phyloP scores from a whole-genome alignment of 2,797 vertebrate species.

The Yasuhikotakia modesta region DNA sequence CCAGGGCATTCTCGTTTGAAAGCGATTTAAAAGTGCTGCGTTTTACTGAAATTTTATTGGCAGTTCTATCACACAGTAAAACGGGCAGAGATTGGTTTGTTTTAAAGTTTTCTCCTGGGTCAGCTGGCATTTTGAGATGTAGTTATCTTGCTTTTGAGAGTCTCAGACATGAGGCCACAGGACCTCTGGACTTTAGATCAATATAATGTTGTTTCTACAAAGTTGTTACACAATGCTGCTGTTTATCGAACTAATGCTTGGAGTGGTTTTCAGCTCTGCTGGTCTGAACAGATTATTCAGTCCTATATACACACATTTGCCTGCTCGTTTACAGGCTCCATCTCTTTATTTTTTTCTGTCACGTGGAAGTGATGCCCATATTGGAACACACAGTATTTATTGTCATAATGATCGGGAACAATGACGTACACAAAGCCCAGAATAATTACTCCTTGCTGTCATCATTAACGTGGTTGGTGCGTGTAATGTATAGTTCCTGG shows the following conservation, averaged over 20 bases:
- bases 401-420: background rate
- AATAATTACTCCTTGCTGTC: background rate
- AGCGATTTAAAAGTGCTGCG: background rate
- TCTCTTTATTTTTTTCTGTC: background rate
- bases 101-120: background rate
- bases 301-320: slow-evolving; percentile 56
- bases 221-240: background rate
- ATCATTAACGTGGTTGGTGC: background rate
- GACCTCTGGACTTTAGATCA: background rate
- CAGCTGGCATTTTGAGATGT: background rate
- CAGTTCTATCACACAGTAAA: background rate
- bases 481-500: background rate
- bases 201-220: background rate
- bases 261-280: slow-evolving; percentile 78
- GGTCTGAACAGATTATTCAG: slow-evolving; percentile 77
- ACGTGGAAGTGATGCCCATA: background rate
- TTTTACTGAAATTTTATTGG: background rate
- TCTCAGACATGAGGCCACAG: background rate
- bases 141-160: background rate
- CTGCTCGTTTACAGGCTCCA: background rate
- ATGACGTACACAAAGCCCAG: background rate
- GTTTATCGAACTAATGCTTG: slow-evolving; percentile 68
- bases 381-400: background rate
- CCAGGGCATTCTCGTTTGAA: background rate
- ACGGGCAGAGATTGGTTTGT: background rate